Base-by-base conservation (phyloP, 2,113 vertebrate species). In the Hemibates koningsi region DNA sequence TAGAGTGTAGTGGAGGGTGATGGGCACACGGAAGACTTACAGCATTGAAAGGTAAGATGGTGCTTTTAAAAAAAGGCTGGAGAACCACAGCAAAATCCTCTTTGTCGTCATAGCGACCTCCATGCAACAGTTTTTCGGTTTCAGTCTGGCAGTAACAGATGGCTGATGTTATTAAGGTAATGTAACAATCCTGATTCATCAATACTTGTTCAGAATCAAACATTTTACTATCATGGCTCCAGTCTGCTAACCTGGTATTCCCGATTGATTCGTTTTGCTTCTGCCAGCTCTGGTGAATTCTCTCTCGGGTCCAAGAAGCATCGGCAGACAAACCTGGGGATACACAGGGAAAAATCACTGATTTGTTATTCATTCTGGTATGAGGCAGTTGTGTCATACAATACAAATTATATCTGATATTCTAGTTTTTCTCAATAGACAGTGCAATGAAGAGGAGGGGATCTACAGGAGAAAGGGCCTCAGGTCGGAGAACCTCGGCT, bases 21-120 rank as follows among this genome's bases (percentile, higher is more conserved):
- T n/a, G n/a, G 4, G 11, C 17, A 6, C 21, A 27, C 1, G 1
- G 14, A 36, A 6, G 9, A 3, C 97, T 96, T 91, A 99, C 98
- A 0, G 29, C 48, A 19, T 95, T 94, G 90, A 97, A 48, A 13
- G 98, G 97, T 32, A 98, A 0, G 1, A 97, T 14, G 2, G 97
- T 92, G 93, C 96, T 98, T 88, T 90, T 87, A 89, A 99, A 97
- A 91, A 97, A 99, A 0, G 98, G 97, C 90, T 99, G 98, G 24
- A 94, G 53, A 1, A 98, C 97, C 27, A 97, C 95, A 0, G 97
- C 86, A 6, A 99, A 99, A 94, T 99, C 98, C 13, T 98, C 95
- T 2, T 82, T 93, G 68, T 81, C 83, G 1, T 95, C 92, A 1
- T 99, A 98, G 16, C 87, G 95, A 4, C 93, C 88, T 1, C 94